Evolutionary conservation across 2,888 invertebrate species (phyloP), one percentile per base, ranked within the genome.

Genomic region (Abrostola tripartita): DNA sequence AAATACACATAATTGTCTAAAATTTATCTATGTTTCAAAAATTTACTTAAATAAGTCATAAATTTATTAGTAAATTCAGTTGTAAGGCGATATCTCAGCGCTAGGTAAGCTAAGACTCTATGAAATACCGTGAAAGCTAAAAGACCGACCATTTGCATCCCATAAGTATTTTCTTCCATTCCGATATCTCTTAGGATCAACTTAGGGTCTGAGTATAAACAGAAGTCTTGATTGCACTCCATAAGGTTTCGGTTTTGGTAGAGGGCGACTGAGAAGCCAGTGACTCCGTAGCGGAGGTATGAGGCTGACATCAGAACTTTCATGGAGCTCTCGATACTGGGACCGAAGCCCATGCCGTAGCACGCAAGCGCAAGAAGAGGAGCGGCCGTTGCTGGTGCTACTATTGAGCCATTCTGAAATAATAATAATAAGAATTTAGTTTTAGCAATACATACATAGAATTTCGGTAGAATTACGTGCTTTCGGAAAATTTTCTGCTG

Each of bases 241-340:
- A 97, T 90, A 0, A 90, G 84, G 0, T 90, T 91, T 6, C 97
- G 88, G 61, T 96, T 93, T 64, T 95, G 90, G 68, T 96, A 96
- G 64, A 97, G 93, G 0, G 97, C 89, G 1, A 95, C 79, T 0
- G 85, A 92, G 78, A 91, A 95, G 52, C 97, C 97, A 7, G 96
- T 95, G 60, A 97, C 93, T 0, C 96, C 96, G 82, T 96, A 97
- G 56, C 97, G 95, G 14, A 97, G 92, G 85, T 96, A 97, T 0
- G 96, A 96, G 4, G 91, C 81, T 0, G 94, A 90, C 95, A 96
- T 96, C 0, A 96, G 79, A 0, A 92, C 83, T 68, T 86, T 90
- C 96, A 96, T 96, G 24, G 88, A 76, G 0, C 91, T 85, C 85
- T 95, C 95, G 37, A 96, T 95, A 65, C 80, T 82, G 0, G 91